Evolutionary conservation across 37 sponge, comb jelly and placozoan species (phyloP), one percentile per base, ranked within the genome.

Genomic region (Geodia barretti): DNA sequence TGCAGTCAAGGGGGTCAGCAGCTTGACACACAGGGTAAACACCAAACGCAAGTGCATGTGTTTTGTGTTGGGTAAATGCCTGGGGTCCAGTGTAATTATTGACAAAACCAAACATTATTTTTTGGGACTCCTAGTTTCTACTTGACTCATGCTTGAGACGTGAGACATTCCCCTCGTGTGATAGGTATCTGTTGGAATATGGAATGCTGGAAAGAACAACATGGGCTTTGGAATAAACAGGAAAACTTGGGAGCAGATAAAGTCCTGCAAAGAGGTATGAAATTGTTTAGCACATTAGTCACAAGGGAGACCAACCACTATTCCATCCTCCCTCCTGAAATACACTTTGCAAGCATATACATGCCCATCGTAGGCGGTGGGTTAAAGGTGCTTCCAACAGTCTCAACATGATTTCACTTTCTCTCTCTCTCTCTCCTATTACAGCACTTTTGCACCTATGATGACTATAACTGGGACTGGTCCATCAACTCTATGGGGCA

Each of bases 381-480:
- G 19, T 58, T 19, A 58, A 19, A 20, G 60, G 60, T n/a, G n/a
- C n/a, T n/a, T n/a, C n/a, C n/a, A n/a, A n/a, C n/a, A n/a, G n/a
- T n/a, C n/a, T n/a, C n/a, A n/a, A n/a, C n/a, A n/a, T 62, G 26
- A 2, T 62, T 28, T 62, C 7, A n/a, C 8, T 28, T 5, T 62
- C 8, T 62, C 64, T 40, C 41, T 21, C 34, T 32, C 34, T 25
- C 68, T 5, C 38, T 31, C 60, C 33, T 59, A 1, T 25, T 34
- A 4, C 75, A 87, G 81, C 38, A 84, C 17, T 95, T 95, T 62
- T 95, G 96, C 33, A 67, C 66, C 2, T 92, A 90, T 82, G 96
- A 95, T 78, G 96, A 95, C 82, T 95, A 95, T 81, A 95, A 95
- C 75, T 95, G 96, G 96, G 96, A 95, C 58, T 95, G 96, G 96